Base-by-base conservation (phyloP, 1,140 invertebrate species). In the Laupala kohalensis region DNA sequence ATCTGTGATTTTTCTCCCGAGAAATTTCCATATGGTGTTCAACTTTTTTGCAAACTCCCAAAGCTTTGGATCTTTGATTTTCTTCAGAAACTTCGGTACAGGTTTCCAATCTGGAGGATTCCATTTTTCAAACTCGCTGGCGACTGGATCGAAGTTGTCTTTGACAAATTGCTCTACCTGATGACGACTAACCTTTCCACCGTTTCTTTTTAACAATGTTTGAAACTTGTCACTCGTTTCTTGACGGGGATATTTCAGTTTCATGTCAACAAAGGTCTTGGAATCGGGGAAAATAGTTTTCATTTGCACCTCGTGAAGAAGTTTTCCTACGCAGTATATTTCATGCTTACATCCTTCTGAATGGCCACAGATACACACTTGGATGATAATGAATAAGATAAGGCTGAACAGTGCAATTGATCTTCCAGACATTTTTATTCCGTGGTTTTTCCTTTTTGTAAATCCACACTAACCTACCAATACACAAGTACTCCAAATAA, bases 251-350 rank as follows among this genome's bases (percentile, higher is more conserved):
- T 83, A 77, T 75, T 88, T 86, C 78, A 93, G 84, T 76, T 90
- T 91, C 86, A 94, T 89, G 78, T 95, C 94, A 19, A 96, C 94
- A 79, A 95, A 95, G 0, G 90, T 90, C 81, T 96, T 96, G 6
- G 92, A 94, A 76, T 96, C 93, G 3, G 82, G 80, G 79, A 87
- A 93, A 25, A 95, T 84, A 30, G 83, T 79, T 1, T 90, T 85
- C 78, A 87, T 86, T 80, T 95, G 92, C n/a, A 94, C 85, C 37
- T 86, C 86, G 72, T 91, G 86, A 24, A 96, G 81, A n/a, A 95
- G 81, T 64, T 87, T 83, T 13, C 93, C 92, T 69, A 88, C 79
- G 78, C 93, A 95, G 81, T 91, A 95, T 73, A 95, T 85, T 77
- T 86, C 75, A 77, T 69, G 27, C n/a, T 53, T 69, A 24, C 69